Evolutionary conservation across 2,113 vertebrate genomes (phyloP), one percentile per base, ranked within the genome.

Genomic region (Rhabdomys dilectus): DNA sequence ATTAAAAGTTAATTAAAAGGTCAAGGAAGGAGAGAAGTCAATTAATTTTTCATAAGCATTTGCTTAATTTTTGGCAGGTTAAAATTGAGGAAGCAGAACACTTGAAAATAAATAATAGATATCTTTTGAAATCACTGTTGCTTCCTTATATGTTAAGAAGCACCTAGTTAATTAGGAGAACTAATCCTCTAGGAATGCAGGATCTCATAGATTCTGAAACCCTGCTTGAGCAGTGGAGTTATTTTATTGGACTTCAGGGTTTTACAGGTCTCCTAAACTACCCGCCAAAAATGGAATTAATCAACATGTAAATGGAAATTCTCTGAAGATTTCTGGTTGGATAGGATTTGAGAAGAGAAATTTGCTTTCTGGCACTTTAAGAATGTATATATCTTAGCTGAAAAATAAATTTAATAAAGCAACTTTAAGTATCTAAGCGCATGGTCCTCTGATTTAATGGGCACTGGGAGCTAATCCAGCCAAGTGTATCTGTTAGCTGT

Each of bases 1-100:
- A 98, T 98, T 98, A 98, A 97, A 98, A 98, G 94, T 98, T 98
- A 98, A 99, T 98, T 98, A 98, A 97, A 91, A 98, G 97, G 91
- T 92, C 97, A 97, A 97, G 98, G 92, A 82, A 95, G 72, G 96
- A 98, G 64, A 89, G 96, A 98, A 91, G 78, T 95, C 97, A 98
- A 98, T 98, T 97, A 97, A 97, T 98, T 97, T 97, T n/a, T 64
- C 88, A 92, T 95, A 96, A 95, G 93, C 76, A 97, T 96, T 97
- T 97, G 93, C 97, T 98, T 98, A 94, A 96, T 97, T 98, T 97
- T 97, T 98, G 97, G 51, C 96, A 98, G 77, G 68, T 91, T 98
- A 97, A 97, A 97, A 98, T 70, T 88, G 58, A 98, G 78, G 53
- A 96, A 96, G 66, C 92, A 26, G 88, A 97, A 97, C 77, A 8